Conservation (phyloP, 2,797 vertebrate species). For the Sebastolobus altivelis region DNA sequence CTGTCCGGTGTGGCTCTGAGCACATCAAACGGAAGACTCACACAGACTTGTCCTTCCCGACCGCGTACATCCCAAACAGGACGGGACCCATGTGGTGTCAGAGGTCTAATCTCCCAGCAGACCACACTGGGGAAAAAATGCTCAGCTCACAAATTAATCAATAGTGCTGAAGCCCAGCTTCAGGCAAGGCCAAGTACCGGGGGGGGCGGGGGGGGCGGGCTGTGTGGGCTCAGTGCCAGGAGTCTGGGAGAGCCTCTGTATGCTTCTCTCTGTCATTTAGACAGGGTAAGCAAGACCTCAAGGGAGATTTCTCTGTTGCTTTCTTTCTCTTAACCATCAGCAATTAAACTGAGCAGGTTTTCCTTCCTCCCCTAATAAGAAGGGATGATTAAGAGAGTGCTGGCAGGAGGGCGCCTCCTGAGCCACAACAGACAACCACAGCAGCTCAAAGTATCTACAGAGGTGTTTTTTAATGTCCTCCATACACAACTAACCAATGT, state of each 20-base stretch:
- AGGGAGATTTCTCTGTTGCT: slow-evolving; percentile 17
- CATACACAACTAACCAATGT: slow-evolving; percentile 21
- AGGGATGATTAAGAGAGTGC: slow-evolving; percentile 39
- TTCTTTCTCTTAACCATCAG: slow-evolving; percentile 34
- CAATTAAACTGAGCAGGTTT: slow-evolving; percentile 46
- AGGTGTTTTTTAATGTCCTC: slow-evolving; percentile 5
- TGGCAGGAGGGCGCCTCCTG: slow-evolving; percentile 14
- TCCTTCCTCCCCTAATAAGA: slow-evolving; percentile 49
- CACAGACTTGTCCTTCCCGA: slow-evolving; percentile 25
- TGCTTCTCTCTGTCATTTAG: slow-evolving; percentile 29
- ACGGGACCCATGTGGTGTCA: slow-evolving; percentile 32
- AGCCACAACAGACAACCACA: slow-evolving; percentile 28
- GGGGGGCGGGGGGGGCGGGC: not conserved
- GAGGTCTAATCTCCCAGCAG: slow-evolving; percentile 42
- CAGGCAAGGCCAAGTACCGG: slow-evolving; percentile 3
- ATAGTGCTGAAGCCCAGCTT: slow-evolving; percentile 22
- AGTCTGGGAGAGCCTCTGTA: slow-evolving; percentile 4
- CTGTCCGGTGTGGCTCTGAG: slow-evolving; percentile 1
- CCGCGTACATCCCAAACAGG: slow-evolving; percentile 31
- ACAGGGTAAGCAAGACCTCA: slow-evolving; percentile 19
- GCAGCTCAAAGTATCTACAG: slow-evolving; percentile 1
- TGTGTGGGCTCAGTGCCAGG: slow-evolving; percentile 11
- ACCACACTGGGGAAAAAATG: slow-evolving; percentile 28
- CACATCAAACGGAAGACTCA: slow-evolving; percentile 27
- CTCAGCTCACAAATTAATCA: slow-evolving; percentile 49